Conservation (phyloP, 2,888 invertebrate species). For the Pyrrhosoma nymphula region DNA sequence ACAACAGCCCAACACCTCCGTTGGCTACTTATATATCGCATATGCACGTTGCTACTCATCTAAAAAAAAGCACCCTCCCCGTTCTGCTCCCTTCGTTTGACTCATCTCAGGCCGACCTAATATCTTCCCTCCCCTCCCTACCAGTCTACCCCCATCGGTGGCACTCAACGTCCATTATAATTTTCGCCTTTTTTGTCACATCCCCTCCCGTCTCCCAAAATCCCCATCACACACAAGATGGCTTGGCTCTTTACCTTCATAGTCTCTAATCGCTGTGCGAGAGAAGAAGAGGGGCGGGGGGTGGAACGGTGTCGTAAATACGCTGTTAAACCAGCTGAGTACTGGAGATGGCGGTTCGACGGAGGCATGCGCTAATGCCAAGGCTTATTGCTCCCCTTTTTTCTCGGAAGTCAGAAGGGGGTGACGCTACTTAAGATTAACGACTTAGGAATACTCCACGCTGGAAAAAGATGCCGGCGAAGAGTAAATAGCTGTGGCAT, state of each 20-base stretch:
- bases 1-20: background rate
- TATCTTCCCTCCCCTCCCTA: background rate
- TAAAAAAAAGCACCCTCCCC: background rate
- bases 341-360: background rate
- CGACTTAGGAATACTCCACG: background rate
- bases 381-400: background rate
- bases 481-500: background rate
- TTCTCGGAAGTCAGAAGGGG: background rate
- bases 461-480: background rate
- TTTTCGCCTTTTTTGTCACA: background rate
- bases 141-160: background rate
- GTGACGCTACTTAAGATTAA: background rate
- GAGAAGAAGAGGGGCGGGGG: background rate
- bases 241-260: background rate
- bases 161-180: background rate
- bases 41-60: background rate
- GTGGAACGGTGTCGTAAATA: background rate
- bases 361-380: background rate
- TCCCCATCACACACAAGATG: background rate
- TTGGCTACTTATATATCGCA: background rate
- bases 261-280: background rate
- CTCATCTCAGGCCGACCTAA: background rate
- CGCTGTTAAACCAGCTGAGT: background rate
- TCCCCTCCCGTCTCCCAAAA: background rate
- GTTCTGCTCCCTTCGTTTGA: background rate